Evolutionary conservation across 1,140 invertebrate genomes (phyloP), one percentile per base, ranked within the genome.

Genomic region (Drosophila elegans): DNA sequence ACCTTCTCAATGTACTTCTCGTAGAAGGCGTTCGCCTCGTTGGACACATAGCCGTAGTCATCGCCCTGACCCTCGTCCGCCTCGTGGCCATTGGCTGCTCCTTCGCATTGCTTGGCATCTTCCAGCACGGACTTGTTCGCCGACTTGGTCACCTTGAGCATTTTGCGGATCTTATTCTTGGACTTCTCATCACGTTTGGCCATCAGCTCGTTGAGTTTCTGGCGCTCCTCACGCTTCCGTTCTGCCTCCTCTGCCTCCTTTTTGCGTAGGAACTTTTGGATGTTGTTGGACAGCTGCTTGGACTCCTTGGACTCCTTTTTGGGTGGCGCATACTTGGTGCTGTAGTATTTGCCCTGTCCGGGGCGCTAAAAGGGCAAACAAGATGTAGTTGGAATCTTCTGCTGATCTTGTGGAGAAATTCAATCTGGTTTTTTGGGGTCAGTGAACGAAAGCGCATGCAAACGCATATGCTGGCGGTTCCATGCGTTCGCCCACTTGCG

Each of bases 21-120:
- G 92, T 97, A 97, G 72, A 96, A 94, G 32, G 95, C 95, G 55
- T 96, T 95, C 1, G 97, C 96, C 91, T 96, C 96, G 78, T 96
- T 95, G 0, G 97, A 97, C 12, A 96, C 96, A 90, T 97, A 98
- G 4, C 97, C 96, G 91, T 98, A 98, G 90, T 98, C 97, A 94
- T 98, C 97, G 91, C 97, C 96, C 85, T 97, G 97, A 0, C 96
- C 96, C 81, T 95, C 94, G 4, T 95, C 78, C 45, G 68, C 13
- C 51, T 95, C 16, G 95, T 66, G 64, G 1, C 95, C n/a, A 94
- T 94, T 2, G n/a, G n/a, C 42, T 29, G 29, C 13, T 5, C 36
- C 54, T 13, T 79, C 69, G 49, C 52, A 49, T 86, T 97, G 96
- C 56, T 96, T 93, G 55, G 96, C 96, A 94, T 97, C 97, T 54